Base-by-base conservation (phyloP, 92 coral and sea anemone genomes). In the Parazoanthus swiftii region DNA sequence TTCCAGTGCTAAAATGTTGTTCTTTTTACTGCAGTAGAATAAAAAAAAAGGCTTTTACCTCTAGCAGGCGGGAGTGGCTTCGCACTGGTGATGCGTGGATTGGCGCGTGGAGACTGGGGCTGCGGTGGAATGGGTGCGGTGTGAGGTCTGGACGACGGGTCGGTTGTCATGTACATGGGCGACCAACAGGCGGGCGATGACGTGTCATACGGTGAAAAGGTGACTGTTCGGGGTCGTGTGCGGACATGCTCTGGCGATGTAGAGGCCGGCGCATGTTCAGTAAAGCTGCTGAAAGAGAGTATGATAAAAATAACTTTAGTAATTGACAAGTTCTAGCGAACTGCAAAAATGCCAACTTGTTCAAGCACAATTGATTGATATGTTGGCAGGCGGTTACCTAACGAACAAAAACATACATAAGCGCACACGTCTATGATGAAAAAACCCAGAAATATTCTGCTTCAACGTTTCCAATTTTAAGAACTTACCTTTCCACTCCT, bases 31-130 rank as follows among this genome's bases (percentile, higher is more conserved):
- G 59, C 59, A 54, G 59, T 54, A 54, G 20, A 13, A 54, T 2
- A 54, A 54, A 14, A 72, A 33, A 33, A 26, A n/a, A 29, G 76
- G 15, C 33, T 29, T 29, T 76, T 36, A 93, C 99, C 98, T 96
- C 99, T 88, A 18, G 90, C 86, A 11, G 94, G 93, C 11, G 95
- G 96, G 18, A 91, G 90, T 39, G 95, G 94, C 88, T 89, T 96
- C 21, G 95, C 98, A 77, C 97, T 96, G 26, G 99, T 96, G 37
- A 96, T 96, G 85, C 99, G 90, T 85, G 99, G 99, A 86, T 96
- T 93, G 76, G 98, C 99, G 72, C 94, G 88, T 8, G 94, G 97
- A 70, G 96, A 92, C 89, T 96, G 95, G 82, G 98, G 95, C 89
- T 94, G 91, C 66, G 95, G 96, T 58, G 99, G 99, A 73, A 96